Percentiles rank a stretch among this genome's conserved stretches.
These are phyloP conservation scores for Polyommatus icarus DNA, from an alignment of 2,888 invertebrate genomes.

Conservation along the genomic window DNA sequence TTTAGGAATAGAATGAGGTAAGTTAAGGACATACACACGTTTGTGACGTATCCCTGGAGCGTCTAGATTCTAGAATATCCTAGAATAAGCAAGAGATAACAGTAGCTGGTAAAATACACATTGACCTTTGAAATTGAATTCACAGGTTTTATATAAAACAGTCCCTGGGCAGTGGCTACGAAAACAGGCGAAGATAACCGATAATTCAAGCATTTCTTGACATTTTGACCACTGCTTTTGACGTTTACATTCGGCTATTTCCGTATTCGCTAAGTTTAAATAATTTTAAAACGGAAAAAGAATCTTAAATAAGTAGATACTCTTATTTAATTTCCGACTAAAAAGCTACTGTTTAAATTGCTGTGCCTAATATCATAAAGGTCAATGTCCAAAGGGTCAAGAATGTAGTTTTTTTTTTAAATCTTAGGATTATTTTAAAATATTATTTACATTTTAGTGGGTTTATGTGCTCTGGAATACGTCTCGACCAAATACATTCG, in stretches of 20 bases:
- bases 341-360: too few relatives aligned
- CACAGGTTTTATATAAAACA: too few relatives aligned
- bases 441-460: background rate
- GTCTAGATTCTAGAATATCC: background rate
- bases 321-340: too few relatives aligned
- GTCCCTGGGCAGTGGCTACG: background rate
- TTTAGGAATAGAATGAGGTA: slow-evolving; percentile 30
- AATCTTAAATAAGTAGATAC: too few relatives aligned
- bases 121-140: background rate
- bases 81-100: background rate
- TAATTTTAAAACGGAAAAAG: too few relatives aligned
- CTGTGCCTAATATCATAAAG: background rate
- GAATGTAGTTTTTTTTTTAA: background rate
- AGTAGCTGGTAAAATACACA: background rate
- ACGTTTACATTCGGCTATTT: too few relatives aligned
- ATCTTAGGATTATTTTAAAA: background rate
- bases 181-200: background rate
- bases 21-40: slow-evolving; percentile 14
- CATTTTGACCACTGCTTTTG: too few relatives aligned
- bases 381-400: background rate
- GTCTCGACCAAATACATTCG: slow-evolving; percentile 61
- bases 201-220: background rate
- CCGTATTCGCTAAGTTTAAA: too few relatives aligned
- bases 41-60: slow-evolving; percentile 8
- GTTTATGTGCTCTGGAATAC: slow-evolving; percentile 44